A percentile compares a stretch with the other conserved stretches of the same genome.
phyloP scores from a whole-genome alignment of 2,888 invertebrate genomes.

The Corbicula japonica region DNA sequence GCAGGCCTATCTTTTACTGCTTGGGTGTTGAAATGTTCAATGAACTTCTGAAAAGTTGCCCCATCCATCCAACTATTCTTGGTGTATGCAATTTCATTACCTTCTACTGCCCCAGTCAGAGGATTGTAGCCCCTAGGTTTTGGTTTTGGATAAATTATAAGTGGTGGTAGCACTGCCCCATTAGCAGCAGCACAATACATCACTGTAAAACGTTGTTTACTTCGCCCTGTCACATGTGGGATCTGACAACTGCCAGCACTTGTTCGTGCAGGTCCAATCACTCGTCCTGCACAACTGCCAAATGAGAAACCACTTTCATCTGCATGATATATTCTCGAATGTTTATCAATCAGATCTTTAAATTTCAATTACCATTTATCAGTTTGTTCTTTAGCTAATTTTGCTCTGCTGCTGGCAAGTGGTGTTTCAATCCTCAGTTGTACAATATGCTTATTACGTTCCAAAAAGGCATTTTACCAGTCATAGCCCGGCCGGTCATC shows the following conservation, averaged over 20 bases:
- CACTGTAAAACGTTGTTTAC: slow-evolving; percentile 47
- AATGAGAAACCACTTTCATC: slow-evolving; percentile 40
- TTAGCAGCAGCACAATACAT: slow-evolving; percentile 54
- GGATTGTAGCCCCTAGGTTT: slow-evolving; percentile 43
- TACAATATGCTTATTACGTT: slow-evolving; percentile 42
- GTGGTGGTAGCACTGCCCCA: slow-evolving; percentile 49
- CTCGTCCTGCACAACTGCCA: slow-evolving; percentile 34
- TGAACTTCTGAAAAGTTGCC: slow-evolving; percentile 28
- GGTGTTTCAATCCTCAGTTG: slow-evolving; percentile 32
- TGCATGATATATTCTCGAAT: slow-evolving; percentile 48
- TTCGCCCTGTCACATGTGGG: slow-evolving; percentile 43
- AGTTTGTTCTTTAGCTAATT: slow-evolving; percentile 33
- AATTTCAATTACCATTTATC: slow-evolving; percentile 40
- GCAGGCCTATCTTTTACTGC: slow-evolving; percentile 35
- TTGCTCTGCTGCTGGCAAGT: slow-evolving; percentile 38
- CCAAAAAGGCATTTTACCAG: slow-evolving; percentile 48
- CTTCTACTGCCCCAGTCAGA: slow-evolving; percentile 39
- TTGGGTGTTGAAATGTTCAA: slow-evolving; percentile 40
- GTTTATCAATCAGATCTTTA: slow-evolving; percentile 37
- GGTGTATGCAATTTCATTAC: slow-evolving; percentile 44
- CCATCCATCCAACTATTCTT: slow-evolving; percentile 59
- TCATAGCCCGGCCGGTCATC: slow-evolving; percentile 39
- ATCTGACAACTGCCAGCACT: background rate
- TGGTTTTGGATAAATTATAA: slow-evolving; percentile 44
- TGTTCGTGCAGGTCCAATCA: slow-evolving; percentile 24